Evolutionary conservation across 2,797 vertebrate species (phyloP).

Genomic region (Sebastes hopkinsi): DNA sequence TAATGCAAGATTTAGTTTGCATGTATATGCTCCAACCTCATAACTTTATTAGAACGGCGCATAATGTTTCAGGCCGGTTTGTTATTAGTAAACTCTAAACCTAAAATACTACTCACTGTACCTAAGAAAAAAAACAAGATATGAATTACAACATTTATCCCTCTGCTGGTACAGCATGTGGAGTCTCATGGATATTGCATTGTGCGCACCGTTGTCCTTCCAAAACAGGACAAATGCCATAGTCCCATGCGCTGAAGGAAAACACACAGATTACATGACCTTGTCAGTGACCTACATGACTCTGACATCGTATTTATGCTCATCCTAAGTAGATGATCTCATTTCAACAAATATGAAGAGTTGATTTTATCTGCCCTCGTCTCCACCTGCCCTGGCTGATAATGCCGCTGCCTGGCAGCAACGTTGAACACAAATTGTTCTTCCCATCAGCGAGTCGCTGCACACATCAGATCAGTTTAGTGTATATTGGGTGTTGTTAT

Average conservation of each 20-base stretch:
- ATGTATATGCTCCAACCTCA: background rate
- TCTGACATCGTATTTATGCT: conserved; percentile 41
- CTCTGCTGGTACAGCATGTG: background rate
- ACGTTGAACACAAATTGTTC: background rate
- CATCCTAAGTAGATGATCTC: conserved; percentile 30
- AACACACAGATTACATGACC: conserved; percentile 47
- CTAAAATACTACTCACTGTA: background rate
- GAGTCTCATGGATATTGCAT: background rate
- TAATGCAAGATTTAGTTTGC: background rate
- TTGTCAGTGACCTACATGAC: conserved; percentile 14
- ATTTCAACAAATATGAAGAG: conserved; percentile 7
- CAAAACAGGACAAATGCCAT: conserved; percentile 21
- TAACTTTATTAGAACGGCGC: background rate
- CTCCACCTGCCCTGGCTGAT: conserved; percentile 9
- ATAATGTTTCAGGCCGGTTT: background rate
- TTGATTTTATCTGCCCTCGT: conserved; percentile 5
- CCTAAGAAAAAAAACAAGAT: background rate
- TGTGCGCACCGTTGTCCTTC: background rate
- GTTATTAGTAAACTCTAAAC: background rate
- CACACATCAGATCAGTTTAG: background rate
- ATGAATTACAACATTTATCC: background rate
- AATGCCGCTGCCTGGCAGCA: background rate
- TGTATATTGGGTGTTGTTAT: background rate
- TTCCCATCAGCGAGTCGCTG: background rate
- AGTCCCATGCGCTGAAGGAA: background rate